Percentiles rank a stretch among this genome's conserved stretches.
Evolutionary conservation across 53 echinoderm and acorn worm genomes (phyloP).

Genomic region (Temnopleurus reevesii): DNA sequence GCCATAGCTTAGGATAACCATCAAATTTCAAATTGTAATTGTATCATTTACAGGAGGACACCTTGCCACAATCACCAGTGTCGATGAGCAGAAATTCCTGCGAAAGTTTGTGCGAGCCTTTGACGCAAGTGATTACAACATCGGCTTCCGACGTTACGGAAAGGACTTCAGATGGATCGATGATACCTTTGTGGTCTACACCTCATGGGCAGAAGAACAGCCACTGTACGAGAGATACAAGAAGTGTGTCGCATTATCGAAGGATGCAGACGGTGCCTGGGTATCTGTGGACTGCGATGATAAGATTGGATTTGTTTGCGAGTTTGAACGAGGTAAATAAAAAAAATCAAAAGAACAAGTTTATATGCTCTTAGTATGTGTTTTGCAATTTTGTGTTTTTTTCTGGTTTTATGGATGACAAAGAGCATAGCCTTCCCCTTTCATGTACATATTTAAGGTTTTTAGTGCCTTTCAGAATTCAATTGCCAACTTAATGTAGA

Average conservation of each 20-base stretch:
- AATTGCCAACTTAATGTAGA: too few relatives aligned
- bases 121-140: conserved; percentile 58
- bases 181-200: conserved; percentile 64
- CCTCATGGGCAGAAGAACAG: conserved; percentile 63
- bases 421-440: too few relatives aligned
- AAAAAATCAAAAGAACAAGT: neutral
- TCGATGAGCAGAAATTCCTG: conserved; percentile 75
- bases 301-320: conserved; percentile 68
- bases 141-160: conserved; percentile 68
- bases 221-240: conserved; percentile 67
- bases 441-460: too few relatives aligned
- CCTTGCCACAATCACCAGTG: conserved; percentile 67
- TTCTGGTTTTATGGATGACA: too few relatives aligned
- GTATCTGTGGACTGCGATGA: conserved; percentile 68
- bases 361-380: neutral
- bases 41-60: conserved; percentile 60
- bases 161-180: conserved; percentile 80
- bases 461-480: too few relatives aligned
- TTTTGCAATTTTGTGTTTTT: too few relatives aligned
- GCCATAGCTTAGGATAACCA: too few relatives aligned
- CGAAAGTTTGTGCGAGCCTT: conserved; percentile 66
- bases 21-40: too few relatives aligned
- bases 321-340: conserved; percentile 75
- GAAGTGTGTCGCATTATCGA: conserved; percentile 71
- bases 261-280: conserved; percentile 68